phyloP scores from a whole-genome alignment of 2,888 invertebrate genomes.

The Hedya salicella region DNA sequence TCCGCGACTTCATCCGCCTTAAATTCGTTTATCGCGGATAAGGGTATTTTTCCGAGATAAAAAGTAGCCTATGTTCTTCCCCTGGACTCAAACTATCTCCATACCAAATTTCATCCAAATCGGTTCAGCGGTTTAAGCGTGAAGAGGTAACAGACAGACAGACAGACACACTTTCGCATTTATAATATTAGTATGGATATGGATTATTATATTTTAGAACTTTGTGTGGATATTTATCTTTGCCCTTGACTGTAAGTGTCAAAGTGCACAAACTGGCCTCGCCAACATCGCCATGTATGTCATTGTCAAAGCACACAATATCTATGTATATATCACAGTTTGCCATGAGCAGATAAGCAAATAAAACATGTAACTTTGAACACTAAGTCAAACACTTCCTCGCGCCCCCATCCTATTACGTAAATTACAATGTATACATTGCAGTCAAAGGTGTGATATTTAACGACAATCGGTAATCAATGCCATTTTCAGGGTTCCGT shows the following conservation, averaged over 20 bases:
- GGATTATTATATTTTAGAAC: too few relatives aligned
- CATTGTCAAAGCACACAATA: slow-evolving; percentile 7
- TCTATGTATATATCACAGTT: background rate
- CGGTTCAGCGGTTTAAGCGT: too few relatives aligned
- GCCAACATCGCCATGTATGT: slow-evolving; percentile 4
- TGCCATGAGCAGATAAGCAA: slow-evolving; percentile 10
- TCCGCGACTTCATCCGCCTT: too few relatives aligned
- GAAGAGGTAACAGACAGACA: too few relatives aligned
- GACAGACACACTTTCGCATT: too few relatives aligned
- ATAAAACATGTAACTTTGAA: slow-evolving; percentile 6
- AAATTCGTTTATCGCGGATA: too few relatives aligned
- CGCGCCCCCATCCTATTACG: background rate
- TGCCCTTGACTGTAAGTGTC: background rate
- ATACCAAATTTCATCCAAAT: too few relatives aligned
- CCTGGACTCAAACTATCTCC: too few relatives aligned
- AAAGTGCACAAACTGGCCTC: slow-evolving; percentile 2
- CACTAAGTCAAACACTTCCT: background rate
- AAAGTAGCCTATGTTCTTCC: too few relatives aligned
- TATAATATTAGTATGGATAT: too few relatives aligned
- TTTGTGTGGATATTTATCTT: too few relatives aligned
- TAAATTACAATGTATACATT: background rate
- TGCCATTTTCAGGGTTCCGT: background rate
- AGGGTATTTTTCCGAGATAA: too few relatives aligned
- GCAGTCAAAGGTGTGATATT: background rate
- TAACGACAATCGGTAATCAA: background rate